Conservation (phyloP, 2,888 invertebrate species). For the Pseudanteris insignis region DNA sequence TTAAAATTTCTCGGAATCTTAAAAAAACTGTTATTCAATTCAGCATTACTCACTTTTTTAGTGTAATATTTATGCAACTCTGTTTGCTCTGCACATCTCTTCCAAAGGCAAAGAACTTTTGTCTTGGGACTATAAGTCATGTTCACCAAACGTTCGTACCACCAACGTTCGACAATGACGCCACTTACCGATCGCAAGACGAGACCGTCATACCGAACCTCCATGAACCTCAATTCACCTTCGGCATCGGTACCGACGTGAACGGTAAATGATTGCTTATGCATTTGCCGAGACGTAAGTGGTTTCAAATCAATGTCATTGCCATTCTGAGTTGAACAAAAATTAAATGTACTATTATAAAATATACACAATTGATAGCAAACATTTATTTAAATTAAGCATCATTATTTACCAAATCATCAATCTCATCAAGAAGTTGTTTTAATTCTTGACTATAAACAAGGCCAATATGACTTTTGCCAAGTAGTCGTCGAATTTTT, state of each 20-base stretch:
- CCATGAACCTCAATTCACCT: constrained; percentile 87
- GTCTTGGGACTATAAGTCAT: constrained; percentile 99
- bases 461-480: constrained; percentile 98
- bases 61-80: constrained; percentile 98
- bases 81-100: constrained; percentile 92
- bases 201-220: constrained; percentile 96
- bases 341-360: too few species aligned
- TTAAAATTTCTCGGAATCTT: too few species aligned
- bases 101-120: constrained; percentile 96
- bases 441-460: constrained; percentile 98
- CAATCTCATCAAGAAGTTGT: constrained; percentile 92
- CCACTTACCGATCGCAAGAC: constrained; percentile 84
- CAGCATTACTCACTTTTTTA: constrained; percentile 80
- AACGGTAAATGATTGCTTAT: constrained; percentile 97
- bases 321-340: constrained; percentile 77
- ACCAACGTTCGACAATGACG: constrained; percentile 94
- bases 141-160: constrained; percentile 98
- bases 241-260: constrained; percentile 94
- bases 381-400: too few species aligned
- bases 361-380: too few species aligned
- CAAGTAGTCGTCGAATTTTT: constrained; percentile 90
- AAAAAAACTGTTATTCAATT: too few species aligned
- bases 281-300: constrained; percentile 91
- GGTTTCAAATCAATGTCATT: constrained; percentile 98
- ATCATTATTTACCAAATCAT: constrained; percentile 88